Evolutionary conservation across 2,797 vertebrate genomes (phyloP).

Genomic region (Buceros bicornis): DNA sequence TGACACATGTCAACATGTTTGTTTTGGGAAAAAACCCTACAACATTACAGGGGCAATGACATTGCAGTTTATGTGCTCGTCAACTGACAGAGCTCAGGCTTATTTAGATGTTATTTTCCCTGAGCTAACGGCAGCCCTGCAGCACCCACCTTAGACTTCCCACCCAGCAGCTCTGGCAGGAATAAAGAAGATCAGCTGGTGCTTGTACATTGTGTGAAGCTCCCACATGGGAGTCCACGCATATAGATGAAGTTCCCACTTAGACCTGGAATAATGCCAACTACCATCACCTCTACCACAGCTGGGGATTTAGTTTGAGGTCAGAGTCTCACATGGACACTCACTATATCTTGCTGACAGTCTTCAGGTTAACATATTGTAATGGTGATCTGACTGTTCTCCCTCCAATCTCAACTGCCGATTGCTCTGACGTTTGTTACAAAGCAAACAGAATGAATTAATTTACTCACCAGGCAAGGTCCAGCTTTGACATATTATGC

Average conservation of each 20-base stretch:
- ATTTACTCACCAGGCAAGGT: background rate
- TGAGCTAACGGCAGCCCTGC: background rate
- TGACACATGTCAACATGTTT: background rate
- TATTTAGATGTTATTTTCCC: background rate
- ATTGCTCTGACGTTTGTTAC: background rate
- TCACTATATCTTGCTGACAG: background rate
- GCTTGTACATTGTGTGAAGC: background rate
- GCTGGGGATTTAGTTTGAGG: background rate
- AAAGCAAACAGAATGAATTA: background rate
- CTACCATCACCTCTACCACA: background rate
- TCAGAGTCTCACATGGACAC: background rate
- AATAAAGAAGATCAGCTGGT: background rate
- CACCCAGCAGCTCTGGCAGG: background rate
- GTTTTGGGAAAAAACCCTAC: background rate
- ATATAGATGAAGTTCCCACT: background rate
- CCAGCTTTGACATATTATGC: background rate
- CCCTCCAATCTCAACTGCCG: background rate
- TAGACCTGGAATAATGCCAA: background rate
- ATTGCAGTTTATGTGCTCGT: background rate
- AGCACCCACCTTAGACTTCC: background rate
- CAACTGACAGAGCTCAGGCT: background rate
- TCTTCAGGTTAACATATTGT: rapidly evolving
- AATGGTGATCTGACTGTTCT: background rate
- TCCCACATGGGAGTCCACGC: background rate
- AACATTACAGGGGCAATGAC: background rate